Conservation (phyloP, 2,888 invertebrate species). For the Zele albiditarsus region DNA sequence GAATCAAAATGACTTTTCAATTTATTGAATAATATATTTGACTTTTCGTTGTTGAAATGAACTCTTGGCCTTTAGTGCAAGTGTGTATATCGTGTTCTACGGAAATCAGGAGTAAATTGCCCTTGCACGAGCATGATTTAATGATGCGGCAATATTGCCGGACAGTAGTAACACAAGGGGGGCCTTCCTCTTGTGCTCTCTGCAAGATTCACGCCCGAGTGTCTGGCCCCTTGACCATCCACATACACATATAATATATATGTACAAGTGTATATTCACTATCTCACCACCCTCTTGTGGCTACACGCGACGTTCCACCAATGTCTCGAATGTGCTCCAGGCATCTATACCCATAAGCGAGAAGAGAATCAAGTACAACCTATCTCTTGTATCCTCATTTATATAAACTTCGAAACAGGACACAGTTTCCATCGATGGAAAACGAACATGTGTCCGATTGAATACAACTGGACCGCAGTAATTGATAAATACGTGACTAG, state of each 20-base stretch:
- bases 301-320: neutral
- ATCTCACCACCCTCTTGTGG: neutral
- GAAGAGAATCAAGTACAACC: neutral
- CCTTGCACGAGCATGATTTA: slow-evolving; percentile 44
- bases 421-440: neutral
- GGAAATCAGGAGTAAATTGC: slow-evolving; percentile 39
- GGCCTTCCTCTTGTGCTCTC: neutral
- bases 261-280: neutral
- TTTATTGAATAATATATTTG: neutral
- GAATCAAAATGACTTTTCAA: neutral
- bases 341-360: neutral
- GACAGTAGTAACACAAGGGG: slow-evolving; percentile 10
- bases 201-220: slow-evolving; percentile 10
- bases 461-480: neutral
- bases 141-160: slow-evolving; percentile 40
- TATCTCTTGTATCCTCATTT: neutral
- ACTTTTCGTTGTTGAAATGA: neutral
- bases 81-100: neutral
- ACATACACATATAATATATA: neutral
- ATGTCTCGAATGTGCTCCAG: neutral
- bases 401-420: neutral
- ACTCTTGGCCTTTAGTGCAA: neutral
- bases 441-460: neutral
- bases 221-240: neutral
- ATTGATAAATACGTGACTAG: neutral